Evolutionary conservation across 2,797 vertebrate species (phyloP).

Genomic region (Karalla daura): DNA sequence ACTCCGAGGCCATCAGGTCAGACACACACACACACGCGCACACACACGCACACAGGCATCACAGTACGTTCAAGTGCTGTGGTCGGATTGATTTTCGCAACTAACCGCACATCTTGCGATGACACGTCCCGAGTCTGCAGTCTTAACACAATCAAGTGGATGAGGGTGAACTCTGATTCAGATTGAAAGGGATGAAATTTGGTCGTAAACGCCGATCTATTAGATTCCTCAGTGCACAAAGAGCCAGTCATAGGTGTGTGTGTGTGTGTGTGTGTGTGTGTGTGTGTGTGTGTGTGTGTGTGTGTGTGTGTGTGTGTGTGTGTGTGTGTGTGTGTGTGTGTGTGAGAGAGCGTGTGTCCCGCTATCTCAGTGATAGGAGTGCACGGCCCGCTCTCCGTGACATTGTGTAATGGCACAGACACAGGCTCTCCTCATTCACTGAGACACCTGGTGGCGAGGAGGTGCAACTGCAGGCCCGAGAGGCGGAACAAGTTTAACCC

Average conservation of each 20-base stretch:
- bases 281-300: too few relatives aligned
- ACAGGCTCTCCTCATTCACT: conserved; percentile 67
- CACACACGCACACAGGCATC: too few relatives aligned
- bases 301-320: too few relatives aligned
- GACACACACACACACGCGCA: too few relatives aligned
- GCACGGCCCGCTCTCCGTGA: conserved; percentile 36
- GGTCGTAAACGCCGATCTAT: neutral
- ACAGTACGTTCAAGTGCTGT: neutral
- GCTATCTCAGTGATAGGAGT: conserved; percentile 20
- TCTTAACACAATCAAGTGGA: neutral
- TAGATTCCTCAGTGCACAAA: neutral
- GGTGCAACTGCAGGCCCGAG: conserved; percentile 55
- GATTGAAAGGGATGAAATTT: neutral
- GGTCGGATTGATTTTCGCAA: neutral
- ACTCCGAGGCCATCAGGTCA: conserved; percentile 98
- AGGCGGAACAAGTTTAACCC: conserved; percentile 41
- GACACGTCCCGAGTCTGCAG: neutral
- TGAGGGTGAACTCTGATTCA: neutral
- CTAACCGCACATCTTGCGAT: neutral
- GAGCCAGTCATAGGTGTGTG: conserved; percentile 7
- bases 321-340: too few relatives aligned
- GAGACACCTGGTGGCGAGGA: conserved; percentile 80
- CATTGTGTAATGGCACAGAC: conserved; percentile 68
- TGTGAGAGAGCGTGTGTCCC: too few relatives aligned
- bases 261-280: too few relatives aligned